Base-by-base conservation (phyloP, 1,140 invertebrate species). In the Cylas formicarius region DNA sequence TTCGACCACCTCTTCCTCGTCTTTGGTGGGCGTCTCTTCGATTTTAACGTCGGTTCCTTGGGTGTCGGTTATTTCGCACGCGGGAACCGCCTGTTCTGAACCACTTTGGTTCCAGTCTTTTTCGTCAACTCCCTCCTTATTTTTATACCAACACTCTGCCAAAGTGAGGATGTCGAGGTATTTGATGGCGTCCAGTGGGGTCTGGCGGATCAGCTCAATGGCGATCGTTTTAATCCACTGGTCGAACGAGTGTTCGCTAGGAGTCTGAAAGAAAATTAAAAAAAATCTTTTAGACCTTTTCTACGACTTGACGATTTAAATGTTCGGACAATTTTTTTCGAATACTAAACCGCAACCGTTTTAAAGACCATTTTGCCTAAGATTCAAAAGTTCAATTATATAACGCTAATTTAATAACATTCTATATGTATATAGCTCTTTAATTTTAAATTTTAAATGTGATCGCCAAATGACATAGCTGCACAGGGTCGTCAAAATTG, bases 141-240 rank as follows among this genome's bases (percentile, higher is more conserved):
- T 35, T 32, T 41, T 43, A 7, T 49, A 53, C 52, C 56, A 62
- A 18, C 49, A 53, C 6, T 56, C 52, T 8, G 63, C 59, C 11
- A 69, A 58, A 0, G 68, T 68, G 10, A 72, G 54, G 21, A 72
- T 69, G 37, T 72, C 70, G 35, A 71, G 50, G 50, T 69, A 72
- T 39, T 67, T 65, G n/a, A 72, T 62, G 1, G 73, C 68, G 4
- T 76, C 72, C n/a, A 80, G 66, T 3, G 77, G 76, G 3, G 77
- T 80, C 53, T 80, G 77, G 1, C 75, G 67, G 18, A 80, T 72
- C 3, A 80, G 63, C 56, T 80, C 76, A 0, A 75, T 73, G 0
- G 76, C 76, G 21, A 80, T 70, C 1, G 74, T 72, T 44, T 74
- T 72, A 11, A 77, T 75, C 76, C 77, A 80, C 2, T 74, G 67